Evolutionary conservation across 2,888 invertebrate genomes (phyloP).

Genomic region (Isoperla grammatica): DNA sequence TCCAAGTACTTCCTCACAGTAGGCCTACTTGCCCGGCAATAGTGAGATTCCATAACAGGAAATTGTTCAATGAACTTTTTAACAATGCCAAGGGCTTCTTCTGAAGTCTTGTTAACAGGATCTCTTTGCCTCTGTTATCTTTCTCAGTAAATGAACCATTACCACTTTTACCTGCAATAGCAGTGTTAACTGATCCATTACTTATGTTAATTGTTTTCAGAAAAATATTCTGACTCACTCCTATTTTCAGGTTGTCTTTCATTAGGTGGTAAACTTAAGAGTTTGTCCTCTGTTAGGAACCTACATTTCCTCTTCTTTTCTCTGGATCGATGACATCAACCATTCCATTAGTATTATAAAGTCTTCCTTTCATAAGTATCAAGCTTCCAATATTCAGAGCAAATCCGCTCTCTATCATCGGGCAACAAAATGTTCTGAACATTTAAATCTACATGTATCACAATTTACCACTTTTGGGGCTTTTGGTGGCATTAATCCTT

Average conservation of each 20-base stretch:
- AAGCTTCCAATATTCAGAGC: background rate
- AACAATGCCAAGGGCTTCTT: constrained; percentile 25
- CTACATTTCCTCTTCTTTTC: background rate
- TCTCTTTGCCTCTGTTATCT: constrained; percentile 29
- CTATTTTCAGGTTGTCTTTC: constrained; percentile 6
- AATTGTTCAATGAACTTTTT: constrained; percentile 32
- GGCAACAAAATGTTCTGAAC: background rate
- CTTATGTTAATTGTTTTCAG: constrained; percentile 28
- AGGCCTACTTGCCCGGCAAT: constrained; percentile 26
- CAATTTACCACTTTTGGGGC: background rate
- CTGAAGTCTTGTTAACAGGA: constrained; percentile 31
- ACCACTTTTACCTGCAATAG: constrained; percentile 28
- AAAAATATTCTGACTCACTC: constrained; percentile 29
- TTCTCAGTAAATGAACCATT: constrained; percentile 26
- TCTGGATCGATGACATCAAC: background rate
- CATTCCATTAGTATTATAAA: background rate
- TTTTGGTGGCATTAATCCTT: background rate
- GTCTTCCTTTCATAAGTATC: background rate
- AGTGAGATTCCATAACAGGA: constrained; percentile 31
- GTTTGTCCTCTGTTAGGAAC: constrained; percentile 12
- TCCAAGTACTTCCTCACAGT: constrained; percentile 31
- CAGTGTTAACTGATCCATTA: constrained; percentile 31
- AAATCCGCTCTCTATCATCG: background rate
- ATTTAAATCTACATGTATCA: background rate
- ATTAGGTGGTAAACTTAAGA: constrained; percentile 24